Percentiles rank a stretch among this genome's conserved stretches.
Evolutionary conservation across 2,888 invertebrate species (phyloP).

Genomic region (Nudaria mundana): DNA sequence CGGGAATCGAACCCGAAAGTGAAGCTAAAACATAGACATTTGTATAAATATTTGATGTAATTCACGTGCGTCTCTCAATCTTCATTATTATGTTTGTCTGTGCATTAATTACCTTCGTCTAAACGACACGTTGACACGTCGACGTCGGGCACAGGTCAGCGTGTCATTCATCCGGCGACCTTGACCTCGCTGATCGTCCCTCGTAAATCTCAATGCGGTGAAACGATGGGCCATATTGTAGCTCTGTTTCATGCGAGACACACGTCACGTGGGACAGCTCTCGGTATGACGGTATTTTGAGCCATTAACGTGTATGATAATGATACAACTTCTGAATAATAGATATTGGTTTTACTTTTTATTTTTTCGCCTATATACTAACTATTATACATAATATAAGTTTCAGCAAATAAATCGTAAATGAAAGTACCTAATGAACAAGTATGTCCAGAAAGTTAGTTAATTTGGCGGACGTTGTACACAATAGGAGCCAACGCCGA

Average conservation of each 20-base stretch:
- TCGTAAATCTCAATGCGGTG: constrained; percentile 30
- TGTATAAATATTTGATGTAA: no score
- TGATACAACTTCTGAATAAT: no score
- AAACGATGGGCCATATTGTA: constrained; percentile 18
- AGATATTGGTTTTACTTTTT: no score
- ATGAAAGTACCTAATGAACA: no score
- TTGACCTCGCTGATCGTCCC: constrained; percentile 27
- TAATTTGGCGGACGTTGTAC: constrained; percentile 50
- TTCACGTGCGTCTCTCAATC: background rate
- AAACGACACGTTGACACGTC: constrained; percentile 22
- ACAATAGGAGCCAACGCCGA: constrained; percentile 39
- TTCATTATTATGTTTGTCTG: constrained; percentile 1
- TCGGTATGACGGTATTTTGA: no score
- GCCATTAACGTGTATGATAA: no score
- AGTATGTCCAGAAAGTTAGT: constrained; percentile 44
- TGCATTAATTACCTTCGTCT: constrained; percentile 6
- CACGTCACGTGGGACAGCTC: no score
- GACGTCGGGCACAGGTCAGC: constrained; percentile 20
- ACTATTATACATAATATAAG: no score
- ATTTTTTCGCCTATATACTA: no score
- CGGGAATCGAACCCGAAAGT: no score
- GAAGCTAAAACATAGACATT: no score
- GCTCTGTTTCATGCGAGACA: constrained; percentile 5
- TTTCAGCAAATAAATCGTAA: no score
- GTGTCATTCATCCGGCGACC: constrained; percentile 18